Evolutionary conservation across 2,797 vertebrate genomes (phyloP), one percentile per base, ranked within the genome.

Genomic region (Syngnathus rostellatus): DNA sequence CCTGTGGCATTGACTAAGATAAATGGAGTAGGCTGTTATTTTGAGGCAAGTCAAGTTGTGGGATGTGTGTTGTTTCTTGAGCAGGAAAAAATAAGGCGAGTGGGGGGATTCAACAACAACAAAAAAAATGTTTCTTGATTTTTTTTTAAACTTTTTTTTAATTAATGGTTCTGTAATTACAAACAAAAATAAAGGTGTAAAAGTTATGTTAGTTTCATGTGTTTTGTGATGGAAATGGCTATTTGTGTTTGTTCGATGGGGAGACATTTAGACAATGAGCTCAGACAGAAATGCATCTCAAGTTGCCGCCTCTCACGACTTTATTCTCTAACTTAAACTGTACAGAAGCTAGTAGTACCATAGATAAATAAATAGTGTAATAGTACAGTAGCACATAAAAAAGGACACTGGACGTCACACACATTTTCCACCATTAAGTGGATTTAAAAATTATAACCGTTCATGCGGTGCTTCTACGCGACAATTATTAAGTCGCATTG

Each of bases 131-230:
- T 80, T 88, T 91, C 89, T 85, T 73, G 81, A 89, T 90, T 90
- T 85, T 79, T 81, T 64, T 89, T 92, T 93, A 23, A 88, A 91
- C 90, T 85, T 89, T 81, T 88, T 92, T 94, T 93, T 91, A 91
- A 90, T 90, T 90, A 90, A 91, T 91, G 81, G 91, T 88, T 91
- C 87, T 93, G 92, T 93, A 90, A 91, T 91, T 91, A 90, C 86
- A 71, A 75, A 69, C 77, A 85, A 84, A 86, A 46, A 16, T 46
- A 87, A 83, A 84, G 85, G 86, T 45, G 43, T 45, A 45, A 45
- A 45, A 45, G 14, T 3, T 45, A 45, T 45, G 43, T 14, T 43
- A 31, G 31, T 31, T 31, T 31, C 31, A 31, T 31, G 31, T 31
- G 31, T 3, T 31, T 31, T 31, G 31, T 31, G 31, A 31, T 31